Evolutionary conservation across 2,113 vertebrate species (phyloP).

Genomic region (Actinemys pallida): DNA sequence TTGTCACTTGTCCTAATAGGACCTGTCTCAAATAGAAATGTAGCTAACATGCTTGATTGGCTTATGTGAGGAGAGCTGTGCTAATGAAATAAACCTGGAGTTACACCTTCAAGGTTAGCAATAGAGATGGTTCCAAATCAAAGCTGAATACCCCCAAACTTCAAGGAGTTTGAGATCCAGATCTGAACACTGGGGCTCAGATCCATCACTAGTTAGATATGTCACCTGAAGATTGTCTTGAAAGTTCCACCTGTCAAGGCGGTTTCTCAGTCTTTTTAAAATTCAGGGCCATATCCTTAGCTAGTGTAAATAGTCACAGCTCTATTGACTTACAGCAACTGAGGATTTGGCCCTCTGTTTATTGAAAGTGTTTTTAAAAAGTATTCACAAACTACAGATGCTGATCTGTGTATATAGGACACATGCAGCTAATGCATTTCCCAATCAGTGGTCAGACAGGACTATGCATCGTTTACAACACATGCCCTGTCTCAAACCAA

Average conservation of each 20-base stretch:
- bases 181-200: background rate
- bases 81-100: constrained; percentile 6
- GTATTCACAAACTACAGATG: background rate
- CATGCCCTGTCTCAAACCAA: background rate
- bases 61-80: background rate
- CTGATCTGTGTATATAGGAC: background rate
- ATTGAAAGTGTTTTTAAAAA: background rate
- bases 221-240: background rate
- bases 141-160: background rate
- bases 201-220: background rate
- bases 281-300: fast-evolving
- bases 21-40: background rate
- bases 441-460: background rate
- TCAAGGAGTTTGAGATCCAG: background rate
- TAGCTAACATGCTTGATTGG: background rate
- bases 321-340: background rate
- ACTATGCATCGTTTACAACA: background rate
- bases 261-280: constrained; percentile 4
- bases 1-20: constrained; percentile 11
- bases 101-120: fast-evolving
- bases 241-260: background rate
- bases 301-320: background rate
- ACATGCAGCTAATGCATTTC: background rate
- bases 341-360: constrained; percentile 5
- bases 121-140: background rate